Base-by-base conservation (phyloP, 2,113 vertebrate species). In the Acinonyx jubatus region DNA sequence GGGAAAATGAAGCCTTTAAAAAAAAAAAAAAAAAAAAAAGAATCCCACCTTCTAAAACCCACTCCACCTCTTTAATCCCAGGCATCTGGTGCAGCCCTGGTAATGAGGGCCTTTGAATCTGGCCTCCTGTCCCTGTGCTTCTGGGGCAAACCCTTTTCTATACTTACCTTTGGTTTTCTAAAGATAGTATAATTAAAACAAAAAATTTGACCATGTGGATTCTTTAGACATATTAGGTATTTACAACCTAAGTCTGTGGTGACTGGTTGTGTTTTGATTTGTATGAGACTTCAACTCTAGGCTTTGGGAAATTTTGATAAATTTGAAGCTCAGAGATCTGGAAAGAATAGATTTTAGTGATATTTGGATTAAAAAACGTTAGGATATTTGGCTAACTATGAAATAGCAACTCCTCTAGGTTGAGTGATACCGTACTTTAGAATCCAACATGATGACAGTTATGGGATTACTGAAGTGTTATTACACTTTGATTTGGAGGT, bases 151-250 rank as follows among this genome's bases (percentile, higher is more conserved):
- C 4, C 18, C 11, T 86, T 90, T 90, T 76, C 65, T 71, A 61
- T 90, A 45, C 33, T 81, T 82, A 86, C 55, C 50, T 96, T 96
- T 73, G 83, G 74, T 76, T 95, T 97, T 96, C 84, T 97, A 90
- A 95, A 98, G 68, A 76, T 89, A 84, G 18, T 63, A 4, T 73
- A 55, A 69, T 95, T 83, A 74, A 92, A 78, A 80, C 73, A 50
- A 69, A 69, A 63, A 71, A 78, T 73, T 36, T 14, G 29, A 55
- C 83, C 10, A 2, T 41, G 21, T 95, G 31, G 23, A 84, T 45
- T 96, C 86, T 87, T 89, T 96, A 69, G 78, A 80, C 18, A 15
- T 52, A 36, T 52, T 89, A 89, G 50, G 27, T 86, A 79, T 86
- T 92, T 94, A 65, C 83, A 73, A 57, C 16, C 6, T n/a, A 86